Evolutionary conservation across 2,797 vertebrate species (phyloP), one percentile per base, ranked within the genome.

Genomic region (Graptemys geographica): DNA sequence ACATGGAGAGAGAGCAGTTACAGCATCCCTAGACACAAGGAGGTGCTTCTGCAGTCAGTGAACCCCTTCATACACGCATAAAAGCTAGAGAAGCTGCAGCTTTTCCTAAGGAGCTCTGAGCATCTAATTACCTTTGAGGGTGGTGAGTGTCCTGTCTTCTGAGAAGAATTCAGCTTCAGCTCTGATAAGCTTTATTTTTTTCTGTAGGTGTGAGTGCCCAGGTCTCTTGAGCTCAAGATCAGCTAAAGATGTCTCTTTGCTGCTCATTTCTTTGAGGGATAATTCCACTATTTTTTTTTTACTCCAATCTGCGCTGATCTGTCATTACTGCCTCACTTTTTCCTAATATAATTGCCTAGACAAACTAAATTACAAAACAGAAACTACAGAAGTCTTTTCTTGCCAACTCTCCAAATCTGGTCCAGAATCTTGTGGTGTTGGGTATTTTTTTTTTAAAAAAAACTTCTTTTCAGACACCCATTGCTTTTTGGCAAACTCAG

Each of bases 331-430:
- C 93, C 86, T 96, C 95, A 41, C 72, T 96, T 97, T 96, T 96
- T 95, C 89, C 88, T 96, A 94, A 90, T 93, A 83, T 87, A 97
- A 96, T 97, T 97, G 92, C 86, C 83, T 86, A 94, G 89, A 82
- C 53, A 95, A 95, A 83, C 56, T 94, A 96, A 95, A 95, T 81
- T 91, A 59, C 92, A 95, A 96, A 97, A 96, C 81, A 97, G 86
- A 96, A 97, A 97, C 95, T 92, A 94, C 55, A 95, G 97, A 97
- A 91, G 51, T 15, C 81, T 95, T 92, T 90, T 91, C 89, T 90
- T 97, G 90, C 87, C 85, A 97, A 78, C 86, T 76, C 37, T 96
- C 83, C 56, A 95, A 90, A 94, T 90, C 80, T 96, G 81, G 85
- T 96, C 88, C 95, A 83, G 81, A 74, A 74, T 91, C 92, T 88